Evolutionary conservation across 2,113 vertebrate species (phyloP), one percentile per base, ranked within the genome.

Genomic region (Uropsilus gracilis): DNA sequence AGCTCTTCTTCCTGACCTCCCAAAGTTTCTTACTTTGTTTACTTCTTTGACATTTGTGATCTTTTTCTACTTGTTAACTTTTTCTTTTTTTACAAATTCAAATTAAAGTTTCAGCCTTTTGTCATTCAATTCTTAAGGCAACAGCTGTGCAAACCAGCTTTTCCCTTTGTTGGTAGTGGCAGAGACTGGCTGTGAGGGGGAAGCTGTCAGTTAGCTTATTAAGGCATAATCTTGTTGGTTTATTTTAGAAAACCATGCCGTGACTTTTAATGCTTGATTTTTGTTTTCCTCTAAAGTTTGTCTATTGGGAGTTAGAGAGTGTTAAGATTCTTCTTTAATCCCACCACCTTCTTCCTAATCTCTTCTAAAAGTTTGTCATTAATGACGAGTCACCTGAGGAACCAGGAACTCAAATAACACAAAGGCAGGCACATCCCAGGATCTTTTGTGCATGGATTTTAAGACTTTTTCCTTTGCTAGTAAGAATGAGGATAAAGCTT

Each of bases 121-220:
- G 94, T 95, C 91, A 63, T 61, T 92, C 2, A 7, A 9, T 86
- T 91, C 84, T 78, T 78, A 81, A 75, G 81, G 94, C 64, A 72
- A 76, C 96, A 97, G 96, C 97, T 97, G 96, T 94, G 93, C 91
- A 95, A 97, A 97, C 17, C 3, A 73, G 55, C 77, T 57, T 80
- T 92, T 72, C 81, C 80, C 76, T 95, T 88, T 78, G 93, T 86
- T 87, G 76, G 39, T 75, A 17, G 68, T 17, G 17, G 28, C 72
- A 16, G 61, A 44, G 85, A n/a, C 63, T 20, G 57, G 24, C 75
- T 53, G 44, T 22, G 17, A 24, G 48, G 68, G 48, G 42, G 75
- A 90, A 73, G 68, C 90, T 86, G 59, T 90, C 80, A 57, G 59
- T 78, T 75, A 12, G 66, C 80, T 87, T 84, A 87, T 91, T 68